These are phyloP conservation scores for Spongia lamella DNA, from an alignment of 37 sponge, comb jelly and placozoan species.

Conservation along the genomic window DNA sequence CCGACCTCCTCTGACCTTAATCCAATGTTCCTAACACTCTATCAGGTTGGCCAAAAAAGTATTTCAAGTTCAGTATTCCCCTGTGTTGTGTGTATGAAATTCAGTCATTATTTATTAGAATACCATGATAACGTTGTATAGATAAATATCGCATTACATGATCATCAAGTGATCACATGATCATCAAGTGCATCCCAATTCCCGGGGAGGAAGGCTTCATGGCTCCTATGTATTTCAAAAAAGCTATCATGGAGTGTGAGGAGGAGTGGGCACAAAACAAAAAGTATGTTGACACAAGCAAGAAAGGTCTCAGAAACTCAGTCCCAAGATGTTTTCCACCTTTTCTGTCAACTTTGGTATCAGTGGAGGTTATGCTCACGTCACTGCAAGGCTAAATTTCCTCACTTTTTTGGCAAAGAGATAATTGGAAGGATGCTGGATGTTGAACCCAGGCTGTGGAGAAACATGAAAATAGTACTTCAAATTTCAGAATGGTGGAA, in stretches of 20 bases:
- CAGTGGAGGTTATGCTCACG: slow-evolving; percentile 89
- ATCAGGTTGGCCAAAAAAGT: too few relatives aligned
- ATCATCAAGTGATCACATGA: too few relatives aligned
- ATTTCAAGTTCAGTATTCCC: too few relatives aligned
- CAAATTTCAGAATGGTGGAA: slow-evolving; percentile 76
- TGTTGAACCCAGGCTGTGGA: slow-evolving; percentile 81
- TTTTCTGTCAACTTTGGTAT: slow-evolving; percentile 90
- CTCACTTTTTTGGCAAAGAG: slow-evolving; percentile 89
- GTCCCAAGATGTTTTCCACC: slow-evolving; percentile 85
- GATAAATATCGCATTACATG: too few relatives aligned
- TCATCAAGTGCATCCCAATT: slow-evolving; percentile 89
- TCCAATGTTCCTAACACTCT: too few relatives aligned
- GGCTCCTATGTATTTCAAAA: slow-evolving; percentile 94
- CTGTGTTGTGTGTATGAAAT: too few relatives aligned
- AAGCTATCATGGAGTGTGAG: slow-evolving; percentile 92
- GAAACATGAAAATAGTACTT: slow-evolving; percentile 74
- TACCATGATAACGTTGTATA: too few relatives aligned
- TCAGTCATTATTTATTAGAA: too few relatives aligned
- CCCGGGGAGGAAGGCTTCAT: slow-evolving; percentile 69
- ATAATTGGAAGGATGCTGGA: slow-evolving; percentile 89
- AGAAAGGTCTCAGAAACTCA: slow-evolving; percentile 66
- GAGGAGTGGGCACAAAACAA: slow-evolving; percentile 92
- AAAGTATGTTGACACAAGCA: slow-evolving; percentile 84
- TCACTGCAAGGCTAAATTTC: slow-evolving; percentile 78
- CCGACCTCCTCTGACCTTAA: too few relatives aligned